These are phyloP conservation scores for Cosmia pyralina DNA, from an alignment of 2,888 invertebrate genomes.

Conservation along the genomic window DNA sequence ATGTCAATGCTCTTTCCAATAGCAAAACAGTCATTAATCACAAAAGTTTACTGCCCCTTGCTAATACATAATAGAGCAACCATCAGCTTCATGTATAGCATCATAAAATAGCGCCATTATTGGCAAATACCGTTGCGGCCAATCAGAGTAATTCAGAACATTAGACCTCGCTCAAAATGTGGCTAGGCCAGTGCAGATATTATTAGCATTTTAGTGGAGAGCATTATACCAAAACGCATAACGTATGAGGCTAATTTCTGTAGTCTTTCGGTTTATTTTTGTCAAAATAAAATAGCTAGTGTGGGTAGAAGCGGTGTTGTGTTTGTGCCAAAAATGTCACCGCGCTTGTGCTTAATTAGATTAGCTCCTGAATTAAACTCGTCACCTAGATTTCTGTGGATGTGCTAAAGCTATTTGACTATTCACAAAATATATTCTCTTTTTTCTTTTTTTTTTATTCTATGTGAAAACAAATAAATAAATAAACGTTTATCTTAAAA, in stretches of 20 bases:
- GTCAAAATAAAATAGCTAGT: conserved; percentile 35
- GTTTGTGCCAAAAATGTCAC: conserved; percentile 53
- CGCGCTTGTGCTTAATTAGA: conserved; percentile 35
- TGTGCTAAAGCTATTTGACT: conserved; percentile 4
- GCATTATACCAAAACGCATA: conserved; percentile 40
- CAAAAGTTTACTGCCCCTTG: not conserved
- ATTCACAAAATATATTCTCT: not conserved
- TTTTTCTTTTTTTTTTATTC: no score
- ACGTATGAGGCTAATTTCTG: conserved; percentile 34
- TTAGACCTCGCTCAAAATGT: conserved; percentile 22
- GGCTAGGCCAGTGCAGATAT: conserved; percentile 26
- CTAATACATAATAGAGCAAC: conserved; percentile 5
- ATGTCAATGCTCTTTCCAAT: not conserved
- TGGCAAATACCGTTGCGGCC: conserved; percentile 13
- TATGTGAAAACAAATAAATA: conserved; percentile 1
- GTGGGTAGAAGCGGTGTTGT: conserved; percentile 6
- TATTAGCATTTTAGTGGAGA: conserved; percentile 44
- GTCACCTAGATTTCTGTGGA: conserved; percentile 31
- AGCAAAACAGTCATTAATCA: not conserved
- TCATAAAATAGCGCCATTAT: conserved; percentile 32
- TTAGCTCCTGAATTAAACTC: conserved; percentile 35
- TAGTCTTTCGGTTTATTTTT: conserved; percentile 30
- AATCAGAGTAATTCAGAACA: conserved; percentile 25
- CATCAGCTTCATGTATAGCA: conserved; percentile 4
- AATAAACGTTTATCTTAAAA: no score